Evolutionary conservation across 2,888 invertebrate species (phyloP).

Genomic region (Vesta saturnalis): DNA sequence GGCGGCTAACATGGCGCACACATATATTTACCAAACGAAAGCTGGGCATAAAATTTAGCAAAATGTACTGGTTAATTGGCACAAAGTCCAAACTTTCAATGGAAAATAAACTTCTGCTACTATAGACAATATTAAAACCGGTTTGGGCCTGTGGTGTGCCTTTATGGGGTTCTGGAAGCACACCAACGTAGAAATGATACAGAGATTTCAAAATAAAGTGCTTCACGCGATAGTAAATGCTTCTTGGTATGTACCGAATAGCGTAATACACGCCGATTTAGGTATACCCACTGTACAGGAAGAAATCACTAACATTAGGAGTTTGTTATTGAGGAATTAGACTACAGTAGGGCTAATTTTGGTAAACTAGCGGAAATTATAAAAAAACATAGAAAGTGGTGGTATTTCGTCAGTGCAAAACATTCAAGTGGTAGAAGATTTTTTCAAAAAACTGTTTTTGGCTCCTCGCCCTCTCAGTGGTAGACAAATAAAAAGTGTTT

Average conservation of each 20-base stretch:
- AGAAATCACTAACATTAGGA: conserved; percentile 4
- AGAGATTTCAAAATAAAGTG: too few species aligned
- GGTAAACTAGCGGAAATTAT: too few species aligned
- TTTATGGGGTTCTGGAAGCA: conserved; percentile 5
- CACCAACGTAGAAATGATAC: neutral
- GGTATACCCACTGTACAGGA: neutral
- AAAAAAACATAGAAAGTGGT: too few species aligned
- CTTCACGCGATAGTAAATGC: too few species aligned
- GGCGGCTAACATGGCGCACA: neutral
- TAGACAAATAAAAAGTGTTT: too few species aligned
- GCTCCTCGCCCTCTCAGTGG: too few species aligned
- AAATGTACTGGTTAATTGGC: conserved; percentile 3
- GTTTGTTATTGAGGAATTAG: too few species aligned
- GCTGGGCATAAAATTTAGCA: neutral
- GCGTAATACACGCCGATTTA: neutral
- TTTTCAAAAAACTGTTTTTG: too few species aligned
- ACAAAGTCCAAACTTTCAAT: neutral
- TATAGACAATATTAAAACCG: neutral
- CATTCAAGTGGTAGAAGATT: too few species aligned
- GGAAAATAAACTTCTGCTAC: neutral
- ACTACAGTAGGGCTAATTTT: too few species aligned
- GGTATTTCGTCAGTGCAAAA: too few species aligned
- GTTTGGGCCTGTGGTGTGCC: neutral
- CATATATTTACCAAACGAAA: conserved; percentile 1
- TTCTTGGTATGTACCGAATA: neutral